Evolutionary conservation across 2,113 vertebrate genomes (phyloP).

Genomic region (Nibea coibor): DNA sequence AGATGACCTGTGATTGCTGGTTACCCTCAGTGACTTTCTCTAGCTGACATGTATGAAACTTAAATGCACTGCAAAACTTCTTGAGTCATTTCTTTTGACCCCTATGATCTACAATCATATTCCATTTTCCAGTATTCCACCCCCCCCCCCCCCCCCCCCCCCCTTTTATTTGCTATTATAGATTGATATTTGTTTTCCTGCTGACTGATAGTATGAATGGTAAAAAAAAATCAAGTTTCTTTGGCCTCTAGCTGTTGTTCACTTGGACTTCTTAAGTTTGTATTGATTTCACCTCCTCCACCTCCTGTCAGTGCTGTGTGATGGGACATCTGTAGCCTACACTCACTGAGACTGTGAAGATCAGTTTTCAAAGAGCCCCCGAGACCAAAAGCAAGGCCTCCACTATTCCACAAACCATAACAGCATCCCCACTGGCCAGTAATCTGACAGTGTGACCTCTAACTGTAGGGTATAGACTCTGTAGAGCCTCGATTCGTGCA

Average conservation of each 20-base stretch:
- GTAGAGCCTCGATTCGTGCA: conserved; percentile 38
- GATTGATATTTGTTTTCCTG: neutral
- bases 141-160: too few species aligned
- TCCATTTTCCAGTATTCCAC: neutral
- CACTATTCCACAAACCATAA: conserved; percentile 57
- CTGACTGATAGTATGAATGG: neutral
- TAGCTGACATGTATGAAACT: neutral
- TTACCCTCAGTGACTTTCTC: neutral
- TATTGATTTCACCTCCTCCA: conserved; percentile 61
- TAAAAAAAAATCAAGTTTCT: neutral
- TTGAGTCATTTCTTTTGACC: neutral
- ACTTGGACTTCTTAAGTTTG: conserved; percentile 49
- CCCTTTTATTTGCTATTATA: neutral
- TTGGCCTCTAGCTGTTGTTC: conserved; percentile 28
- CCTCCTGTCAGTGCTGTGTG: conserved; percentile 43
- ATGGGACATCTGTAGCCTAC: conserved; percentile 61
- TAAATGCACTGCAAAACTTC: neutral
- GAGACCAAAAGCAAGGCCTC: conserved; percentile 53
- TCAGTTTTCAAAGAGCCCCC: conserved; percentile 73
- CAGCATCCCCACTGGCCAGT: conserved; percentile 53
- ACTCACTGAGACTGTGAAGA: conserved; percentile 54
- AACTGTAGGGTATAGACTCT: conserved; percentile 40
- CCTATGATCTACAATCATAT: neutral
- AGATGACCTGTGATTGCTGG: neutral
- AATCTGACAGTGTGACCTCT: conserved; percentile 55